These are phyloP conservation scores for Stomatorhinus ivindoensis DNA, from an alignment of 2,113 vertebrate species.

Conservation along the genomic window DNA sequence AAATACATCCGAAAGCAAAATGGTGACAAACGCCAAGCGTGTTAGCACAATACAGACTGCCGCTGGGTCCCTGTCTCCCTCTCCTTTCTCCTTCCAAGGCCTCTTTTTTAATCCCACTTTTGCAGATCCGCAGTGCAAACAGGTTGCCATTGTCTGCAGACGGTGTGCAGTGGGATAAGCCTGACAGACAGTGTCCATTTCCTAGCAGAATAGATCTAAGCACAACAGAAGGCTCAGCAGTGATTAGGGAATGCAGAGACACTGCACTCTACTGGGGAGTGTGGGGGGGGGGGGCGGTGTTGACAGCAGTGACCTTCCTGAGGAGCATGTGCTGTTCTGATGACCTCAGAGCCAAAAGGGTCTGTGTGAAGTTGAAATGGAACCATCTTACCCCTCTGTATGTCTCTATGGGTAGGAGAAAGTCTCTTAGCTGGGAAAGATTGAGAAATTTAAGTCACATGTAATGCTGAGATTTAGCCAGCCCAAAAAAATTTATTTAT, in stretches of 20 bases:
- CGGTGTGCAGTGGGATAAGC: slow-evolving; percentile 27
- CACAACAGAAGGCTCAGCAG: not conserved
- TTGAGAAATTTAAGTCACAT: not conserved
- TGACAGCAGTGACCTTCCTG: not conserved
- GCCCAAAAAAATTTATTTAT: not conserved
- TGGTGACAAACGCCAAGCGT: not conserved
- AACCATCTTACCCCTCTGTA: not conserved
- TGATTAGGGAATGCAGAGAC: not conserved
- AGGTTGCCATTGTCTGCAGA: slow-evolving; percentile 10
- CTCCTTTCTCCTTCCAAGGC: not conserved
- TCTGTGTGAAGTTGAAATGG: not conserved
- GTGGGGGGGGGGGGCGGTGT: not conserved
- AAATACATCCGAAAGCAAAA: not conserved
- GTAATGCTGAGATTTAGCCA: not conserved
- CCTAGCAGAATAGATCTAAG: not conserved
- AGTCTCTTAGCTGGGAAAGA: not conserved
- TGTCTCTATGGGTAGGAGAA: not conserved
- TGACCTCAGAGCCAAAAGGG: too few relatives aligned
- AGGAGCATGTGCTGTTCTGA: not conserved
- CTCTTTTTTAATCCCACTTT: slow-evolving; percentile 13
- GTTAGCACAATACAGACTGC: not conserved
- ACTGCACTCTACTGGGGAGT: not conserved
- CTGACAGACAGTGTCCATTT: slow-evolving; percentile 9
- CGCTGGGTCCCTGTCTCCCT: not conserved
- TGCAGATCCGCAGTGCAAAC: not conserved